phyloP scores from a whole-genome alignment of 2,113 vertebrate species.

The Syrrhaptes paradoxus region DNA sequence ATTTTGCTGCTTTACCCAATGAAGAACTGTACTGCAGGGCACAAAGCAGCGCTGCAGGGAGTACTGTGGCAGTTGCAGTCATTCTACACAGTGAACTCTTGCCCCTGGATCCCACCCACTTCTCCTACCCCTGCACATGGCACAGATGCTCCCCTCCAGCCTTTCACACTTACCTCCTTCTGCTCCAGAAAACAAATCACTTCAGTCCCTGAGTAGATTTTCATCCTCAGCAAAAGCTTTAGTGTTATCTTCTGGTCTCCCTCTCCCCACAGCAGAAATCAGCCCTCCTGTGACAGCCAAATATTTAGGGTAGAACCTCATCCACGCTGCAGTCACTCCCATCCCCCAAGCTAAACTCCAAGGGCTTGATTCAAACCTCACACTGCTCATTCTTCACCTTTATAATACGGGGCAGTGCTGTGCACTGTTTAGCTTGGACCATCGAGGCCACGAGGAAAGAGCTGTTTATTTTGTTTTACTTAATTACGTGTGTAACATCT shows the following conservation, averaged over 20 bases:
- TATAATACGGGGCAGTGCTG: not conserved
- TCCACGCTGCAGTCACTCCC: not conserved
- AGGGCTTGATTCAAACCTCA: not conserved
- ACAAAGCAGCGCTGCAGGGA: not conserved
- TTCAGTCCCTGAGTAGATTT: not conserved
- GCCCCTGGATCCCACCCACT: not conserved
- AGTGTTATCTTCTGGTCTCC: not conserved
- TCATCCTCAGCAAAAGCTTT: not conserved
- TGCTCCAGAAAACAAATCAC: not conserved
- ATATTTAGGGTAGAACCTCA: not conserved
- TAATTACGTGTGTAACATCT: not conserved
- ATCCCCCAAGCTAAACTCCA: not conserved
- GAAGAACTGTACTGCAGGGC: not conserved
- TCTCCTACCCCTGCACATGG: not conserved
- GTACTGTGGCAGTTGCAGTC: not conserved
- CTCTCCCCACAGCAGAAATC: not conserved
- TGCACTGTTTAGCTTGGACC: not conserved
- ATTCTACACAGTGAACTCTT: not conserved
- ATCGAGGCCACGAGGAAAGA: not conserved
- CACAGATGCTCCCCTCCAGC: not conserved
- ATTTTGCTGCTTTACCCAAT: not conserved
- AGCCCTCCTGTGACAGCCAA: not conserved
- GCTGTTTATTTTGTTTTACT: not conserved
- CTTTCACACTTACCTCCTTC: not conserved
- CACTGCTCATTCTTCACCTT: not conserved